Percentiles rank a stretch among this genome's conserved stretches.
phyloP scores from a whole-genome alignment of 2,888 invertebrate genomes.

The Acrobeloides nanus region DNA sequence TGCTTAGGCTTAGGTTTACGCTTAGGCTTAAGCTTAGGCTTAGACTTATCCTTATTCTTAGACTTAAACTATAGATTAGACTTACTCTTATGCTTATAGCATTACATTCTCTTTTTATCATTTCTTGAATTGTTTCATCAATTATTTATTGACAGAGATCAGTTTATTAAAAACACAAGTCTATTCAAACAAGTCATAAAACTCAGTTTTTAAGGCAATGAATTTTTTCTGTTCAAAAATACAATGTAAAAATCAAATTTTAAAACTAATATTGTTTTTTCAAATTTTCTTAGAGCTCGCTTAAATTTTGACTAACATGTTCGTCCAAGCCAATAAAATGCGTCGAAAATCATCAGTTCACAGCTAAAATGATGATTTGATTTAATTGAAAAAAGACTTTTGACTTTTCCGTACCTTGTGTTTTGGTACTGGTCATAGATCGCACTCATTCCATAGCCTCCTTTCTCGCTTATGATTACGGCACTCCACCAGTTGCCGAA shows the following conservation, averaged over 20 bases:
- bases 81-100: too few relatives aligned
- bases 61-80: too few relatives aligned
- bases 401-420: slow-evolving; percentile 32
- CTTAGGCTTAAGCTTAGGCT: too few relatives aligned
- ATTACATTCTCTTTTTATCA: slow-evolving; percentile 2
- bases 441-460: slow-evolving; percentile 52
- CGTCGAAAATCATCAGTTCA: slow-evolving; percentile 51
- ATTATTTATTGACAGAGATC: slow-evolving; percentile 8
- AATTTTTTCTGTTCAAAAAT: too few relatives aligned
- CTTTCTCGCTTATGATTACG: slow-evolving; percentile 49
- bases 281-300: neutral
- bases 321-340: slow-evolving; percentile 51
- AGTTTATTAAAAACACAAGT: too few relatives aligned
- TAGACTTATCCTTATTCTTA: too few relatives aligned
- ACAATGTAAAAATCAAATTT: too few relatives aligned
- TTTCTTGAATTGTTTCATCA: neutral
- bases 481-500: slow-evolving; percentile 53
- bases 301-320: slow-evolving; percentile 36
- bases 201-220: too few relatives aligned
- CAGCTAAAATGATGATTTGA: slow-evolving; percentile 38
- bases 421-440: slow-evolving; percentile 51
- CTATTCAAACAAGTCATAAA: too few relatives aligned
- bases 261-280: neutral
- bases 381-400: slow-evolving; percentile 8
- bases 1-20: too few relatives aligned